Evolutionary conservation across 1,140 invertebrate genomes (phyloP).

Genomic region (Anastrepha ludens): DNA sequence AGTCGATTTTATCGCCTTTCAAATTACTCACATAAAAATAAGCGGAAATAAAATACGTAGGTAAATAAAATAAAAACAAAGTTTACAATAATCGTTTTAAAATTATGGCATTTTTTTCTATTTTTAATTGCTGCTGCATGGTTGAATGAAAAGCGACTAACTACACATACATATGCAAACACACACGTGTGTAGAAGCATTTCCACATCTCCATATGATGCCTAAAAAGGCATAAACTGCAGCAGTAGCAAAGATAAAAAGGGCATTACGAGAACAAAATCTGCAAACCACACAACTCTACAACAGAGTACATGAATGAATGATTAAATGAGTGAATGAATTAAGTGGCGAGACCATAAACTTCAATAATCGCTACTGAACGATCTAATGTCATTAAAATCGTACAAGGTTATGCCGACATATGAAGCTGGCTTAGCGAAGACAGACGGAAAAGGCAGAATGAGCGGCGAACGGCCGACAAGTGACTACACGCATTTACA

Average conservation of each 20-base stretch:
- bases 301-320: neutral
- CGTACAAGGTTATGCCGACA: conserved; percentile 34
- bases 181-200: neutral
- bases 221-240: neutral
- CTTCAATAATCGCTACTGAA: conserved; percentile 37
- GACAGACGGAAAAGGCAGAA: neutral
- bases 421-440: neutral
- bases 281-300: neutral
- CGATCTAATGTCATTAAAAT: conserved; percentile 53
- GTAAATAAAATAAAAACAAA: neutral
- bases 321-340: conserved; percentile 19
- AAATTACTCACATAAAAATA: neutral
- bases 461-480: neutral
- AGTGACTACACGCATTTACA: neutral
- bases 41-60: neutral
- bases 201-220: neutral
- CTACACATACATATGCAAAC: neutral
- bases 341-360: conserved; percentile 40
- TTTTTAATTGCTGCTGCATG: conserved; percentile 18
- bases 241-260: conserved; percentile 20
- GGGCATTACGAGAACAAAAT: neutral
- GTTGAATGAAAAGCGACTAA: neutral
- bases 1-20: conserved; percentile 17
- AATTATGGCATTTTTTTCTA: neutral
- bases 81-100: conserved; percentile 7